Evolutionary conservation across 2,113 vertebrate species (phyloP), one percentile per base, ranked within the genome.

Genomic region (Phasianus colchicus): DNA sequence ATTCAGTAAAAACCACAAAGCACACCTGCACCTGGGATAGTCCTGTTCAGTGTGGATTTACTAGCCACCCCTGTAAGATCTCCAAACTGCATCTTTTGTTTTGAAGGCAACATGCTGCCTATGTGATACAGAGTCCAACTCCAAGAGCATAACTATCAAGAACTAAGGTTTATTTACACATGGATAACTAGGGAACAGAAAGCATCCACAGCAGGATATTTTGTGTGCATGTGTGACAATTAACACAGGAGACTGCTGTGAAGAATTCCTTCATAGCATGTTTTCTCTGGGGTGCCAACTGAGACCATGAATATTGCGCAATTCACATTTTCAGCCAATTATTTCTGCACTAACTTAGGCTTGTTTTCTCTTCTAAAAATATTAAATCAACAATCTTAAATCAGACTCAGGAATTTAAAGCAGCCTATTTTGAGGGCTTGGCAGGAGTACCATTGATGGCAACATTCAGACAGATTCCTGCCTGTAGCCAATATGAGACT

Each of bases 341-440:
- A 88, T 20, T 65, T 92, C 69, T 73, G 10, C 14, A 13, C 81
- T 88, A 73, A 92, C 91, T 93, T 88, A 95, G 42, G 13, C 38
- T 71, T 94, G 76, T 84, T 95, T 90, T 89, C 82, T 55, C 63
- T 93, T 89, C 91, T 94, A 94, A 95, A 92, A 95, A 95, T 96
- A 93, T 80, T 93, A 88, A 77, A 93, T 69, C 85, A 96, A 88
- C 92, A 76, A 77, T 52, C 80, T 86, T 92, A 91, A 92, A 96
- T 86, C 95, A 85, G 58, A 85, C 70, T 71, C 48, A 66, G 92
- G 84, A 95, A 96, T 93, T 92, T n/a, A 94, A 47, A 79, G 81
- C 93, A 70, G 69, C 36, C 61, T 90, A 29, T 93, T 96, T 95
- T 93, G 93, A 83, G 73, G 30, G 34, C 4, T 1, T 91, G 86